These are phyloP conservation scores for Dinomys branickii DNA, from an alignment of 2,113 vertebrate genomes.

Conservation along the genomic window DNA sequence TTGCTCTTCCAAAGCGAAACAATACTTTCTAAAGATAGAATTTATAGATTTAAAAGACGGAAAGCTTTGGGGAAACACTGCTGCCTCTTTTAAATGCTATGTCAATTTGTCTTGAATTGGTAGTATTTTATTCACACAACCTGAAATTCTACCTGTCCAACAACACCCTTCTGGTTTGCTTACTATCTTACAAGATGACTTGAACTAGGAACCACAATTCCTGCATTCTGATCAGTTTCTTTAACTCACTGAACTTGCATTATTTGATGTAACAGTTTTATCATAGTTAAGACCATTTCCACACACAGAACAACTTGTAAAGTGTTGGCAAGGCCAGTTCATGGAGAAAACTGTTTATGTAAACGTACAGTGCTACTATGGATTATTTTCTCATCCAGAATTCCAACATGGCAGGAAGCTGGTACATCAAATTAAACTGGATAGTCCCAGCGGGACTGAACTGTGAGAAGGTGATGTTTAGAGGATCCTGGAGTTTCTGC, in stretches of 20 bases:
- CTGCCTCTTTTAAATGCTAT: neutral
- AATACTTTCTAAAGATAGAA: neutral
- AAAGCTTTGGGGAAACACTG: neutral
- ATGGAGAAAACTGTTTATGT: constrained; percentile 17
- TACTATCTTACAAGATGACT: neutral
- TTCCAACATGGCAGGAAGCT: neutral
- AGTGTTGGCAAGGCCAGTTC: neutral
- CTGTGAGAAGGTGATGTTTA: neutral
- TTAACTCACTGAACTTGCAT: neutral
- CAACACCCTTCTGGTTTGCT: neutral
- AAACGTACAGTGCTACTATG: neutral
- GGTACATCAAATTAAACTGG: neutral
- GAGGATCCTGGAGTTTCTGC: neutral
- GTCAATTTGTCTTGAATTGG: constrained; percentile 10
- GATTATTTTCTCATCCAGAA: neutral
- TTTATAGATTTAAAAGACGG: constrained; percentile 7
- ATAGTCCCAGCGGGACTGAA: neutral
- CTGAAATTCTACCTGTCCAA: neutral
- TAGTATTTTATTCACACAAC: neutral
- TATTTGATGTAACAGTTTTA: neutral
- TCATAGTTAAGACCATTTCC: neutral
- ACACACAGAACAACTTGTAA: constrained; percentile 8
- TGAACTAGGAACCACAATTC: neutral
- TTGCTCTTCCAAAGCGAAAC: constrained; percentile 17
- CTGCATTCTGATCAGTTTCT: constrained; percentile 20